These are phyloP conservation scores for Cryptosula pallasiana DNA, from an alignment of 2,888 invertebrate species.

Conservation along the genomic window DNA sequence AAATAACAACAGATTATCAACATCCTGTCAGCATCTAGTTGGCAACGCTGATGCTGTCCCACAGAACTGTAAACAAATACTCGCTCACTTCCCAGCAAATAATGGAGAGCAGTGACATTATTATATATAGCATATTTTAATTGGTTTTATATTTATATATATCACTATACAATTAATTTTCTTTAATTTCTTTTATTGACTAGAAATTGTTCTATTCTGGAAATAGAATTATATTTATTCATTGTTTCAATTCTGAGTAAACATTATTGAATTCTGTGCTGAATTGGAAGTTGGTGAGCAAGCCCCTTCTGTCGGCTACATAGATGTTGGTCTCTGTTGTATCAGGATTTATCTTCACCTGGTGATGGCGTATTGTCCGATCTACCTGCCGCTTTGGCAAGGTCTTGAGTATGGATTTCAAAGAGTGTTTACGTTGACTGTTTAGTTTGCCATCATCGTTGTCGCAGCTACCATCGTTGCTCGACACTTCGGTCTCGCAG, in stretches of 20 bases:
- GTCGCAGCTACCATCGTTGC: not conserved
- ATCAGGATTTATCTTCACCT: slow-evolving; percentile 12
- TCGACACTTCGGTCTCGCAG: not conserved
- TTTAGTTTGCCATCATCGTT: not conserved
- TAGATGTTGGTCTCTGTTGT: not conserved
- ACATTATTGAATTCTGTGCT: slow-evolving; percentile 20
- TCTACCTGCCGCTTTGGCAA: not conserved
- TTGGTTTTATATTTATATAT: no score
- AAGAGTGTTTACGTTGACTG: not conserved
- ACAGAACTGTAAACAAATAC: no score
- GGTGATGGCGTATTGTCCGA: not conserved
- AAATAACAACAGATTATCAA: not conserved
- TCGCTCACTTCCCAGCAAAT: no score
- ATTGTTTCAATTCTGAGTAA: not conserved
- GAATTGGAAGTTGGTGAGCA: not conserved
- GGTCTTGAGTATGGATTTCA: slow-evolving; percentile 4
- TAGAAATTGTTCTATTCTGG: no score
- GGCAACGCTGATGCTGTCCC: no score
- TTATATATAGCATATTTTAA: no score
- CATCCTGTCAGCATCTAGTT: no score
- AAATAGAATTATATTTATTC: no score
- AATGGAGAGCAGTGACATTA: no score
- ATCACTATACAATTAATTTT: no score
- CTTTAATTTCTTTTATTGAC: no score
- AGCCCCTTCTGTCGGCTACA: not conserved